These are phyloP conservation scores for Nineta flava DNA, from an alignment of 2,888 invertebrate genomes.

Conservation along the genomic window DNA sequence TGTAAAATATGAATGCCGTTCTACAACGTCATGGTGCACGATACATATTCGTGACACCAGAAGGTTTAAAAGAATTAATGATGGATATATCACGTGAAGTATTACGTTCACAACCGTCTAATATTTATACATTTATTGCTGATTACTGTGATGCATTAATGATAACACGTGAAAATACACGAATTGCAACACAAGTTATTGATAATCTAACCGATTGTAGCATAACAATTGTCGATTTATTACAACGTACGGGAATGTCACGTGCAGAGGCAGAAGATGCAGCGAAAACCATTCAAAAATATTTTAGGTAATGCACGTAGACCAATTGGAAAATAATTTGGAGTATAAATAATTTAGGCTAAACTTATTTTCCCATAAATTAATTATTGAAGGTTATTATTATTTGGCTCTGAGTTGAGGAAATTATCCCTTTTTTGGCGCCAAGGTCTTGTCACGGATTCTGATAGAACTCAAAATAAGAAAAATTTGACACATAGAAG, in stretches of 20 bases:
- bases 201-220: conserved; percentile 23
- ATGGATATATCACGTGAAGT: conserved; percentile 60
- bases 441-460: too few relatives aligned
- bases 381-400: not conserved
- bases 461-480: too few relatives aligned
- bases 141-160: conserved; percentile 50
- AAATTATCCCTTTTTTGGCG: too few relatives aligned
- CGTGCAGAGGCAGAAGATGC: conserved; percentile 21
- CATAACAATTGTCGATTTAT: conserved; percentile 20
- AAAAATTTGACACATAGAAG: too few relatives aligned
- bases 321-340: too few relatives aligned
- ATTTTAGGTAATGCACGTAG: conserved; percentile 18
- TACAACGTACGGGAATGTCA: conserved; percentile 20
- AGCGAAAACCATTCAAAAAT: conserved; percentile 21
- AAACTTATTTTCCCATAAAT: not conserved
- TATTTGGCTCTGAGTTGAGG: too few relatives aligned
- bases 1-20: too few relatives aligned
- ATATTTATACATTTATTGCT: conserved; percentile 48
- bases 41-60: conserved; percentile 37
- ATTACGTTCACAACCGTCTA: conserved; percentile 44
- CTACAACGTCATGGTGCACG: conserved; percentile 29
- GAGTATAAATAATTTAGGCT: conserved; percentile 11
- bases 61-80: conserved; percentile 52
- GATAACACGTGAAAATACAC: conserved; percentile 42
- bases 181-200: conserved; percentile 25